phyloP scores from a whole-genome alignment of 1,140 invertebrate species.

The Conus betulinus region DNA sequence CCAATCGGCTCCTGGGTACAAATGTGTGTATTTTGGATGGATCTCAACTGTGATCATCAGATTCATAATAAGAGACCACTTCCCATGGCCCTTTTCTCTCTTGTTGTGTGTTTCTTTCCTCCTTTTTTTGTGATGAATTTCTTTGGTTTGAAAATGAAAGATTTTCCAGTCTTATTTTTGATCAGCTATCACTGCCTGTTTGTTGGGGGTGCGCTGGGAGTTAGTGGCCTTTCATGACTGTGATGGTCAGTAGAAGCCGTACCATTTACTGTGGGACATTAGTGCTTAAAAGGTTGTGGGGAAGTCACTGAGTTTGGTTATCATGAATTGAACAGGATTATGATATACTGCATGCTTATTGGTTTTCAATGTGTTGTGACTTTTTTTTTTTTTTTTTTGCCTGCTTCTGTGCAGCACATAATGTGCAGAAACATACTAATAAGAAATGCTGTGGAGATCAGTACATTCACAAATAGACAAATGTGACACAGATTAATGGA shows the following conservation, averaged over 20 bases:
- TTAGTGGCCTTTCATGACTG: background rate
- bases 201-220: background rate
- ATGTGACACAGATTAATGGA: background rate
- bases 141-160: background rate
- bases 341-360: background rate
- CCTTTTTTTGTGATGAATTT: background rate
- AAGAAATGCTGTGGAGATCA: too few species aligned
- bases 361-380: background rate
- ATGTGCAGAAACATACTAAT: too few species aligned
- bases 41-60: slow-evolving; percentile 1
- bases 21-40: background rate
- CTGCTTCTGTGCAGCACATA: too few species aligned
- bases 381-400: background rate
- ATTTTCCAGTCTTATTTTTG: too few species aligned
- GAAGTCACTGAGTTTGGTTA: too few species aligned
- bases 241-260: background rate
- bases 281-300: too few species aligned
- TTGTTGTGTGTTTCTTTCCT: background rate
- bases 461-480: background rate
- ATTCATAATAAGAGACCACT: background rate
- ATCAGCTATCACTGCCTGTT: background rate
- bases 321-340: background rate
- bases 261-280: background rate
- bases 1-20: background rate
- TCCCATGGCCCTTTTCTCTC: background rate